These are phyloP conservation scores for Vireo griseus DNA, from an alignment of 2,797 vertebrate species.

Conservation along the genomic window DNA sequence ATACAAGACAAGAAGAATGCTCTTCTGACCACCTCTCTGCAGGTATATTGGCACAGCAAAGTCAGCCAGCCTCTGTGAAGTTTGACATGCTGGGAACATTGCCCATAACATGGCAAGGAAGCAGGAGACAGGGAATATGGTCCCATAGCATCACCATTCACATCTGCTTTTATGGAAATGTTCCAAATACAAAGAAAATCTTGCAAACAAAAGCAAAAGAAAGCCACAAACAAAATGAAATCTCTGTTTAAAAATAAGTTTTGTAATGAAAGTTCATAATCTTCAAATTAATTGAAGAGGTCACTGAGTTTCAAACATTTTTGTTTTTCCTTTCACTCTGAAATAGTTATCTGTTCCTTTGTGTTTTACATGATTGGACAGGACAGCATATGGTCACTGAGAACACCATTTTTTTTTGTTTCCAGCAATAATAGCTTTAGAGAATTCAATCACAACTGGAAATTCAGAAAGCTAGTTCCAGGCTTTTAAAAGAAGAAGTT, in stretches of 20 bases:
- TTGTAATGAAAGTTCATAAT: background rate
- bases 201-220: background rate
- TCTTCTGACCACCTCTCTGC: background rate
- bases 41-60: background rate
- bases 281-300: background rate
- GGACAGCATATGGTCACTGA: background rate
- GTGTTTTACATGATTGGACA: conserved; percentile 26
- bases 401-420: conserved; percentile 38
- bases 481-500: conserved; percentile 2
- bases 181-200: background rate
- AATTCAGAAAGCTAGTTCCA: conserved; percentile 41
- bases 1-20: background rate
- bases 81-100: background rate
- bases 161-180: background rate
- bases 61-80: background rate
- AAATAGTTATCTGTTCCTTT: conserved; percentile 17
- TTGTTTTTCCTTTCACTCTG: conserved; percentile 5
- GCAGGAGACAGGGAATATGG: background rate
- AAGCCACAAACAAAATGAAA: background rate
- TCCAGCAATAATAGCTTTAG: conserved; percentile 43
- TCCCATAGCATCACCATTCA: background rate
- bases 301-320: background rate
- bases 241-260: background rate
- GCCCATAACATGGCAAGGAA: background rate
- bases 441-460: conserved; percentile 18